Evolutionary conservation across 2,113 vertebrate genomes (phyloP), one percentile per base, ranked within the genome.

Genomic region (human (Homo sapiens)): DNA sequence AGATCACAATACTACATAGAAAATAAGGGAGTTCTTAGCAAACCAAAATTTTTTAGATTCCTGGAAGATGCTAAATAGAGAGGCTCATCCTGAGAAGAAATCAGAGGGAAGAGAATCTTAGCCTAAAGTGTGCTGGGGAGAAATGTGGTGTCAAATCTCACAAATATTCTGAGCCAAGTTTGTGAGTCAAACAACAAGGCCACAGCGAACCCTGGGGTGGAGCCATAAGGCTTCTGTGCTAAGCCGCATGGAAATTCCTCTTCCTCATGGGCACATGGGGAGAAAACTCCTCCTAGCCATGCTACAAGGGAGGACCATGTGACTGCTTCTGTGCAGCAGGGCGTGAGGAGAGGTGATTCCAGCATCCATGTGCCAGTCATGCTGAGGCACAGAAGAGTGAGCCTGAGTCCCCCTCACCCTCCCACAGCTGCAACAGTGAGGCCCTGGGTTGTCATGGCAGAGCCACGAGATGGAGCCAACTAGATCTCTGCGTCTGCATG

Each of bases 401-500:
- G 30, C 35, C 43, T 57, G 18, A 5, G 40, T 76, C 45, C 35
- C 27, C n/a, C 59, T 35, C 68, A 5, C 25, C 25, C 8, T 68
- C 12, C 38, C 10, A 18, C 35, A 35, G 64, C 73, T 17, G 18
- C 35, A 23, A 40, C 32, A 55, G 6, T 17, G 68, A 45, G 72
- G 23, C 2, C 20, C 3, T 70, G 27, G 14, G 48, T 40, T 6
- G 25, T 25, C 20, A 40, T 6, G 43, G 23, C 32, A 50, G 25
- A 57, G 10, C 14, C 40, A 8, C 5, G 20, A 5, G 25, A 48
- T 75, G 57, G 50, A 68, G 9, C 32, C 11, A 5, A 38, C 8
- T 48, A 38, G 3, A 5, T 57, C 2, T 7, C 4, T 3, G 4
- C 0, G 0, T 32, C 55, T 38, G 13, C 30, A 5, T 18, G 30